Evolutionary conservation across 2,797 vertebrate genomes (phyloP).

Genomic region (Gallinago nigripennis): DNA sequence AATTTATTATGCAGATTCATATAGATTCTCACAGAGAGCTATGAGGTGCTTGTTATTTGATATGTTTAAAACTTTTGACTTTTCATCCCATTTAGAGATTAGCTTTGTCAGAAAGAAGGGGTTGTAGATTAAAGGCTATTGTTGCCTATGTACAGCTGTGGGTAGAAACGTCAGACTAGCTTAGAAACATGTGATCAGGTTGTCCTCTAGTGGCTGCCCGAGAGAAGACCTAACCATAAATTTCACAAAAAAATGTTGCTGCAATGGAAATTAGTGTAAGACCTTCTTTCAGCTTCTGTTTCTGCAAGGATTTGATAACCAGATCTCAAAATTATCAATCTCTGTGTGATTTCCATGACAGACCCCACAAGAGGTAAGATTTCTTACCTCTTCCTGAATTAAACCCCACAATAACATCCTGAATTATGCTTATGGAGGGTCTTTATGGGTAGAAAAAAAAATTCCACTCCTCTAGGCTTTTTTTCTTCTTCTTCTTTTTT

Average conservation of each 20-base stretch:
- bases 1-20: neutral
- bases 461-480: neutral
- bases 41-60: neutral
- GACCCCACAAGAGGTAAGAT: neutral
- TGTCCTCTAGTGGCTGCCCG: slow-evolving; percentile 70
- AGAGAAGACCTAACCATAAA: slow-evolving; percentile 50
- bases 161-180: slow-evolving; percentile 2
- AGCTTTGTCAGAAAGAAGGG: neutral
- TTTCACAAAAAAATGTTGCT: neutral
- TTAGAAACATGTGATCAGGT: slow-evolving; percentile 59
- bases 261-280: neutral
- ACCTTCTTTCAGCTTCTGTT: neutral
- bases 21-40: neutral
- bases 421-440: neutral
- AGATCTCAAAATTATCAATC: neutral
- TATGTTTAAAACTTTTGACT: neutral
- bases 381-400: neutral
- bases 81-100: fast-evolving
- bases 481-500: neutral
- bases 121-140: neutral
- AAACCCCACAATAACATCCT: neutral
- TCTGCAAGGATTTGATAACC: neutral
- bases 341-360: neutral
- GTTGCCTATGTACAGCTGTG: neutral
- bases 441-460: neutral